These are phyloP conservation scores for Tetragonula carbonaria DNA, from an alignment of 2,888 invertebrate genomes.

Conservation along the genomic window DNA sequence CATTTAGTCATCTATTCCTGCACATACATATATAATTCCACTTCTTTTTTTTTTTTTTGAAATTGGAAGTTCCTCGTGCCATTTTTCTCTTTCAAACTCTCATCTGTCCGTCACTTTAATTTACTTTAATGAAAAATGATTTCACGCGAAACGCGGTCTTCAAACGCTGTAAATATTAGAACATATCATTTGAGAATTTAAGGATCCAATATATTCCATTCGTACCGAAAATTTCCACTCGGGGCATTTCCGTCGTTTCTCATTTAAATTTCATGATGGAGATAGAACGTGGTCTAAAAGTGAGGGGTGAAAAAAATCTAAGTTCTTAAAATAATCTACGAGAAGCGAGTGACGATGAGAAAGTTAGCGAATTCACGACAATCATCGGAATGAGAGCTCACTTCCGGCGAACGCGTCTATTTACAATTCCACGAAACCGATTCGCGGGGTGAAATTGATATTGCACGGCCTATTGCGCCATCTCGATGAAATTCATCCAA, in stretches of 20 bases:
- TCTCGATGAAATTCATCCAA: constrained; percentile 56
- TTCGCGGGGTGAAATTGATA: constrained; percentile 35
- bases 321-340: constrained; percentile 41
- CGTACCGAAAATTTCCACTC: background rate
- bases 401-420: constrained; percentile 18
- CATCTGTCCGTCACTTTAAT: too few species aligned
- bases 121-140: too few species aligned
- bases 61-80: too few species aligned
- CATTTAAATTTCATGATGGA: background rate
- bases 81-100: too few species aligned
- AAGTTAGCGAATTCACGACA: constrained; percentile 41
- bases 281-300: background rate
- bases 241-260: background rate
- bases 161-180: background rate
- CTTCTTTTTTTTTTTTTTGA: too few species aligned
- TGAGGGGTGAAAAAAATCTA: background rate
- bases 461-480: constrained; percentile 28
- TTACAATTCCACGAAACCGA: constrained; percentile 44
- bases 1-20: too few species aligned
- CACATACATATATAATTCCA: too few species aligned
- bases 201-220: background rate
- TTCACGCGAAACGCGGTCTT: background rate
- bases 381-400: constrained; percentile 7
- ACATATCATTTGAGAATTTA: background rate
- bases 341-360: constrained; percentile 21